Conservation (phyloP, 2,797 vertebrate genomes). For the Thalassophryne amazonica region DNA sequence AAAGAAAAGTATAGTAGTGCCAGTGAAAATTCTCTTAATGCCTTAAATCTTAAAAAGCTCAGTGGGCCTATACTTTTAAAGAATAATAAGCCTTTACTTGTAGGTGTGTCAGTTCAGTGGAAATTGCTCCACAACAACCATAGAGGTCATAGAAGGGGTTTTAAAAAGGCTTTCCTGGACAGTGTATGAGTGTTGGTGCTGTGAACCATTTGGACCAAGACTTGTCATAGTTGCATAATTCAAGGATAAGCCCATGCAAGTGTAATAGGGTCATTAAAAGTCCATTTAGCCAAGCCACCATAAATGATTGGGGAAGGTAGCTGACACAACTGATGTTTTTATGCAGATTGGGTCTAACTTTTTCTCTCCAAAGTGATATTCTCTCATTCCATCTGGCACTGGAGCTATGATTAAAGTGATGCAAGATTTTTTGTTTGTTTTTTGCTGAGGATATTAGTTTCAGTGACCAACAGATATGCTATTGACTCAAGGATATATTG, state of each 20-base stretch:
- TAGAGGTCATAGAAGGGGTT: no score
- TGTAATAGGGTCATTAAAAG: conserved; percentile 57
- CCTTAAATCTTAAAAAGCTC: no score
- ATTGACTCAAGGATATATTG: conserved; percentile 17
- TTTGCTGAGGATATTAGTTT: conserved; percentile 21
- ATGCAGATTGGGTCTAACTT: conserved; percentile 35
- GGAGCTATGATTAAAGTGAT: conserved; percentile 48
- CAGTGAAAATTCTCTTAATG: no score
- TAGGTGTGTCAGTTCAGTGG: no score
- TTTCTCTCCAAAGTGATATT: conserved; percentile 44
- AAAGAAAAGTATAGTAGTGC: no score
- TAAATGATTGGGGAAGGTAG: background rate
- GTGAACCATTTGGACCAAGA: conserved; percentile 19
- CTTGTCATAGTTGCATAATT: conserved; percentile 12
- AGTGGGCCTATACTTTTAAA: no score
- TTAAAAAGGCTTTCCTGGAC: conserved; percentile 8
- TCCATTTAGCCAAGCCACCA: conserved; percentile 45
- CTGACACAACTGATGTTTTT: conserved; percentile 24
- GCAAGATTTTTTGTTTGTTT: conserved; percentile 26
- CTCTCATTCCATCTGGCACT: conserved; percentile 35
- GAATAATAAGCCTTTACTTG: no score
- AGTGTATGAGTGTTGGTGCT: conserved; percentile 7
- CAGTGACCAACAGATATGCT: conserved; percentile 30
- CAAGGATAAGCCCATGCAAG: conserved; percentile 16
- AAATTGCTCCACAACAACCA: no score